These are phyloP conservation scores for Trichomalopsis sarcophagae DNA, from an alignment of 1,140 invertebrate genomes.

Conservation along the genomic window DNA sequence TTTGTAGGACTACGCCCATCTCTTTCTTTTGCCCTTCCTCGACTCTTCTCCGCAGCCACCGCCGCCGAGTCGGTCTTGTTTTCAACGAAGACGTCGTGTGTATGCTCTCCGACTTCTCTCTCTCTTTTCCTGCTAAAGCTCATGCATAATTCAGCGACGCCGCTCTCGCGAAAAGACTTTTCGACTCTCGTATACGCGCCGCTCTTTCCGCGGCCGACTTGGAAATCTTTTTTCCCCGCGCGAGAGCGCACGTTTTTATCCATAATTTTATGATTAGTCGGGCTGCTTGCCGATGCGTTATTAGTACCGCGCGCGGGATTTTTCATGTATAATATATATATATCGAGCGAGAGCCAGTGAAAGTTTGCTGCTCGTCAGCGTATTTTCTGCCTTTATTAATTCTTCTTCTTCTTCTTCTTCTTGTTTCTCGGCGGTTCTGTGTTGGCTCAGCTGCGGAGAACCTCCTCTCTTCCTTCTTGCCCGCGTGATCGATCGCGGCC, in stretches of 20 bases:
- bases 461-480: too few species aligned
- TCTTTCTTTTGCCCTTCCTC: conserved; percentile 17
- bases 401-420: neutral
- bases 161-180: conserved; percentile 2
- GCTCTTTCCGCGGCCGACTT: neutral
- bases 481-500: neutral
- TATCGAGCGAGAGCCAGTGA: neutral
- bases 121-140: neutral
- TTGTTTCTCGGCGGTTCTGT: neutral
- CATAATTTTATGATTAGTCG: conserved; percentile 35
- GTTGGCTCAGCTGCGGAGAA: neutral
- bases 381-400: neutral
- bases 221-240: neutral
- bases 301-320: conserved; percentile 10
- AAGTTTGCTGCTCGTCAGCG: neutral
- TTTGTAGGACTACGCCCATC: neutral
- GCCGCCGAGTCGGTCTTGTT: conserved; percentile 15
- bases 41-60: neutral
- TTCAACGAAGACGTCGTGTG: conserved; percentile 22
- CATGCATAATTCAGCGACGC: conserved; percentile 42
- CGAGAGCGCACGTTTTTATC: neutral
- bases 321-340: neutral
- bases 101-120: conserved; percentile 27
- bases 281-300: neutral
- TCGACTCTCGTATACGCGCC: neutral